Evolutionary conservation across 2,113 vertebrate genomes (phyloP).

Genomic region (Hippocampus abdominalis): DNA sequence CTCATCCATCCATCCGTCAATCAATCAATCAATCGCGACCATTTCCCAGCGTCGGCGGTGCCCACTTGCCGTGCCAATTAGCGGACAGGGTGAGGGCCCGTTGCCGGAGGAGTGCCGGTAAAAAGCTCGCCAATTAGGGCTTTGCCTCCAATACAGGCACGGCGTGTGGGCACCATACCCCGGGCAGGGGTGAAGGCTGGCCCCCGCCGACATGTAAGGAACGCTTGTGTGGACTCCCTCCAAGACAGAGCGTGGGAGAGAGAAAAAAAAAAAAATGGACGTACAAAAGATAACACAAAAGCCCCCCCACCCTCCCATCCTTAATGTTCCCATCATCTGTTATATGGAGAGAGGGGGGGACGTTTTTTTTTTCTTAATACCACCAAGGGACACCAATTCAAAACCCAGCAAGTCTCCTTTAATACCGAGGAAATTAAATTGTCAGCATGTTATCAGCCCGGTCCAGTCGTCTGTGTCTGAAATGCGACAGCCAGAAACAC

Average conservation of each 20-base stretch:
- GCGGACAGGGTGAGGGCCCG: constrained; percentile 49
- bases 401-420: constrained; percentile 67
- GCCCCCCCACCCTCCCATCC: neutral
- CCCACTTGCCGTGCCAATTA: constrained; percentile 61
- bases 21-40: constrained; percentile 58
- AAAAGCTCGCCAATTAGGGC: constrained; percentile 60
- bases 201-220: constrained; percentile 36
- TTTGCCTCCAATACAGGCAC: constrained; percentile 49
- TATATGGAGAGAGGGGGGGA: constrained; percentile 25
- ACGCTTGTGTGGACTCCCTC: constrained; percentile 27
- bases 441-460: constrained; percentile 63
- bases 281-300: constrained; percentile 46
- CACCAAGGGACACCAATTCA: constrained; percentile 64
- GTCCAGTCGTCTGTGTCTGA: constrained; percentile 67
- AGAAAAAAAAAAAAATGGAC: constrained; percentile 17
- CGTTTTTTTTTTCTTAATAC: constrained; percentile 40
- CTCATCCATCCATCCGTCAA: constrained; percentile 17
- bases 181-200: constrained; percentile 34
- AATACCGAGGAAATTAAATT: constrained; percentile 71
- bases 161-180: constrained; percentile 51
- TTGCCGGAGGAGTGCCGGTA: constrained; percentile 40
- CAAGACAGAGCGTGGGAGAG: constrained; percentile 12
- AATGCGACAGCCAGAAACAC: constrained; percentile 45
- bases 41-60: constrained; percentile 23
- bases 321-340: constrained; percentile 27